Percentiles rank a stretch among this genome's conserved stretches.
Conservation (phyloP, 2,113 vertebrate genomes). For the Aegypius monachus region DNA sequence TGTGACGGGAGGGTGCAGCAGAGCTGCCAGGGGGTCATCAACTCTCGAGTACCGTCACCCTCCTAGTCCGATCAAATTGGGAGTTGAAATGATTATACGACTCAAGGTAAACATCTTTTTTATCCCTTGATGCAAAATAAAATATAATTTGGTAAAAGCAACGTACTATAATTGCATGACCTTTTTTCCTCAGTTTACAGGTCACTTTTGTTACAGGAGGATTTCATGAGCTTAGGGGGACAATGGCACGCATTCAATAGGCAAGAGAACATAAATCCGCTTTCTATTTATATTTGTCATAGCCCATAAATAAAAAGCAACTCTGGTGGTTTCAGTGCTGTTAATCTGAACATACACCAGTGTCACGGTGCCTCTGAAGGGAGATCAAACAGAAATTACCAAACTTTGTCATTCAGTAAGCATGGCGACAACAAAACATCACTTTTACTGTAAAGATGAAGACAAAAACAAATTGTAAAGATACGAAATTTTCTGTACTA, state of each 20-base stretch:
- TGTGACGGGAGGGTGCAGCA: fast-evolving
- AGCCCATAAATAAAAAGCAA: conserved; percentile 30
- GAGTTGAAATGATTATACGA: neutral
- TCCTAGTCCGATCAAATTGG: neutral
- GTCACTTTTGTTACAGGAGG: neutral
- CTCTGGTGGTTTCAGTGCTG: neutral
- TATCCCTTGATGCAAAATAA: neutral
- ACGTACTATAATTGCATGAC: neutral
- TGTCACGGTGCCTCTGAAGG: neutral
- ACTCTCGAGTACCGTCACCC: neutral
- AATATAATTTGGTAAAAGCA: conserved; percentile 13
- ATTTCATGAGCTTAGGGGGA: conserved; percentile 30
- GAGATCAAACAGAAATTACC: neutral
- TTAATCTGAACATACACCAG: neutral
- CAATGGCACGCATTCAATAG: neutral
- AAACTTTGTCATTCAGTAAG: neutral
- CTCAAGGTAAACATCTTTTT: neutral
- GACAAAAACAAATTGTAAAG: neutral
- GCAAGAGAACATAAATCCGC: conserved; percentile 21
- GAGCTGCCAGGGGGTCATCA: fast-evolving
- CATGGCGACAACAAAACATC: fast-evolving
- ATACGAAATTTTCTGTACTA: neutral
- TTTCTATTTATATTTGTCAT: conserved; percentile 33
- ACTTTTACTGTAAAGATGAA: neutral
- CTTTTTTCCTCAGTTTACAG: neutral